Percentiles rank a stretch among this genome's conserved stretches.
Conservation (phyloP, 2,797 vertebrate genomes). For the Neosalanx taihuensis region DNA sequence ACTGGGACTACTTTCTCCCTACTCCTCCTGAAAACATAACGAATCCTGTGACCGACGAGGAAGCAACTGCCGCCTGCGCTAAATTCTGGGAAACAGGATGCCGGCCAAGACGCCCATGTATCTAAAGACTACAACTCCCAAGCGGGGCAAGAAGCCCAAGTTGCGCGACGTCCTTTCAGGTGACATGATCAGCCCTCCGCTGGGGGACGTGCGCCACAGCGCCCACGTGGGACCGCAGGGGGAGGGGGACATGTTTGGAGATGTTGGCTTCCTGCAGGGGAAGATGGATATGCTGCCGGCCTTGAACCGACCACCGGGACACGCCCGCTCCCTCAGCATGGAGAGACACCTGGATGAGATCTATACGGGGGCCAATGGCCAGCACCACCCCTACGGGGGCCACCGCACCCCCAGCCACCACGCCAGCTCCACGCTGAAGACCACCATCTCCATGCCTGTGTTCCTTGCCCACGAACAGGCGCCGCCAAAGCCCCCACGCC, state of each 20-base stretch:
- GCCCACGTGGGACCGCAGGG: conserved; percentile 80
- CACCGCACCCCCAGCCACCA: conserved; percentile 61
- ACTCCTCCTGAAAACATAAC: background rate
- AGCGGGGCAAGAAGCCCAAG: conserved; percentile 73
- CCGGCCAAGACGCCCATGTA: conserved; percentile 84
- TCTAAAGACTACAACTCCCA: conserved; percentile 77
- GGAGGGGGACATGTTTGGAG: conserved; percentile 80
- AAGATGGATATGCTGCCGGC: conserved; percentile 76
- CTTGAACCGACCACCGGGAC: conserved; percentile 22
- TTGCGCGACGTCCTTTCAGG: conserved; percentile 79
- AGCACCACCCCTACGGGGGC: conserved; percentile 56
- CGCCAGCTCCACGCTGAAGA: conserved; percentile 67
- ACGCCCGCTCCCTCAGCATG: conserved; percentile 58
- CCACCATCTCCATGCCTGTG: conserved; percentile 75
- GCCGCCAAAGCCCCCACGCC: conserved; percentile 78
- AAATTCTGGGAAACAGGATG: conserved; percentile 63
- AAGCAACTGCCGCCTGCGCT: conserved; percentile 14
- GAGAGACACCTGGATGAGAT: conserved; percentile 51
- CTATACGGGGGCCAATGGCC: conserved; percentile 19
- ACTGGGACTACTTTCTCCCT: conserved; percentile 2
- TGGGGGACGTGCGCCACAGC: conserved; percentile 82
- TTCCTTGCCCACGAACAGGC: conserved; percentile 76
- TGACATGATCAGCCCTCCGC: conserved; percentile 83
- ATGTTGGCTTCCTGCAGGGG: conserved; percentile 80
- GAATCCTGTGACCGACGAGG: background rate